These are phyloP conservation scores for Ditylenchus dipsaci DNA, from an alignment of 1,140 invertebrate genomes.

Conservation along the genomic window DNA sequence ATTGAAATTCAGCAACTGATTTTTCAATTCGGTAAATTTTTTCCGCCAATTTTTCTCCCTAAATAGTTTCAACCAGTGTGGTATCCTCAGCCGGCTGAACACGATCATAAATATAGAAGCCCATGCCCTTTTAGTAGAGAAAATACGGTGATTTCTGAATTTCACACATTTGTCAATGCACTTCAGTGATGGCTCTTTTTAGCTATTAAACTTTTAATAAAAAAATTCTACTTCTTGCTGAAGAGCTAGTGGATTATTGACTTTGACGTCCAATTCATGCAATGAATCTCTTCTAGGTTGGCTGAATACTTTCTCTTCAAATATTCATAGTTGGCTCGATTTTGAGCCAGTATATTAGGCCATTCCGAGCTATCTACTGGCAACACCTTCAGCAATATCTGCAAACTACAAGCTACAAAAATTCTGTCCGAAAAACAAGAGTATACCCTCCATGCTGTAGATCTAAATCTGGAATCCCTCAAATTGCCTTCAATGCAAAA, in stretches of 20 bases:
- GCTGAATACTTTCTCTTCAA: constrained; percentile 22
- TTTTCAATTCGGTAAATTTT: too few relatives aligned
- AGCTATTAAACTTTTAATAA: background rate
- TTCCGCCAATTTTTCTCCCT: too few relatives aligned
- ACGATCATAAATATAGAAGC: too few relatives aligned
- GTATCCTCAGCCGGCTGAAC: too few relatives aligned
- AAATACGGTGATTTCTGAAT: too few relatives aligned
- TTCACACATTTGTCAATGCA: too few relatives aligned
- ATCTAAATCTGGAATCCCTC: constrained; percentile 31
- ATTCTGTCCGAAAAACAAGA: background rate
- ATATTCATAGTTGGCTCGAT: constrained; percentile 13
- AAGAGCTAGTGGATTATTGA: constrained; percentile 35
- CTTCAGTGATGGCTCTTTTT: too few relatives aligned
- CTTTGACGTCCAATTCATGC: constrained; percentile 10
- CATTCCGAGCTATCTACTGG: constrained; percentile 20
- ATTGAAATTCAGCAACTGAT: too few relatives aligned
- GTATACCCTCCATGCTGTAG: constrained; percentile 26
- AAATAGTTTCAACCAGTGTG: too few relatives aligned
- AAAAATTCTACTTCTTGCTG: constrained; percentile 17
- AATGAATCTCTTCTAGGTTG: constrained; percentile 17
- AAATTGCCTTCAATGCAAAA: constrained; percentile 20
- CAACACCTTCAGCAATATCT: constrained; percentile 27
- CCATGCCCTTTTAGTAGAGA: too few relatives aligned
- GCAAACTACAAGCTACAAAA: background rate
- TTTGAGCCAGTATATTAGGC: constrained; percentile 14